Base-by-base conservation (phyloP, 2,113 vertebrate species). In the Pollimyrus isidori region DNA sequence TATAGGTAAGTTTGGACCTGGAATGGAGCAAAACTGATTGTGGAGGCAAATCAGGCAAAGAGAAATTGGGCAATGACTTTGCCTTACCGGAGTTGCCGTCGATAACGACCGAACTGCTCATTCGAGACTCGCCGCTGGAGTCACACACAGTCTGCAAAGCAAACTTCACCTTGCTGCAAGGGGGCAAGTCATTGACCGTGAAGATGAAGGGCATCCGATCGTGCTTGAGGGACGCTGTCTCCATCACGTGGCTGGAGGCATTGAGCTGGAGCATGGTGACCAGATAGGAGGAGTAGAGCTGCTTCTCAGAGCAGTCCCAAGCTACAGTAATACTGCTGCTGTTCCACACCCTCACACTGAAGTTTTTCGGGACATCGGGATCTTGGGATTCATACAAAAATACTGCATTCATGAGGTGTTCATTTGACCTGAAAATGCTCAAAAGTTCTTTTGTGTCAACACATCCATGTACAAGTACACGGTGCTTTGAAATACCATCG, bases 141-240 rank as follows among this genome's bases (percentile, higher is more conserved):
- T 92, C 90, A 15, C 95, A 95, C 39, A 95, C 93, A 0, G 94
- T 93, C 91, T 95, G 95, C 26, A 95, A 91, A 89, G 93, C 92
- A 17, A 95, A 93, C 62, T 49, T 91, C 3, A 95, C 91, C 85
- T 92, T 92, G 69, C 26, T 90, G 86, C 95, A 95, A 11, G 95
- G 94, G 49, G 90, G 89, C 91, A 95, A 83, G 58, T 92, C 90
- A 0, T 91, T 90, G 62, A 93, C 7, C 19, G 49, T 89, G 86
- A 93, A 92, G 0, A 1, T 56, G 3, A 93, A 90, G 45, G 39
- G n/a, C 0, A 89, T 80, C 65, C 0, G 49, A 3, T 21, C 48
- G 3, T 90, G 87, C 92, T 90, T 90, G 42, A 89, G 3, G 6
- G 30, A 82, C 17, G 0, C 89, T 52, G 92, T 91, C 21, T 92